Base-by-base conservation (phyloP, 53 echinoderm and acorn worm species). In the Actinopyga echinites region DNA sequence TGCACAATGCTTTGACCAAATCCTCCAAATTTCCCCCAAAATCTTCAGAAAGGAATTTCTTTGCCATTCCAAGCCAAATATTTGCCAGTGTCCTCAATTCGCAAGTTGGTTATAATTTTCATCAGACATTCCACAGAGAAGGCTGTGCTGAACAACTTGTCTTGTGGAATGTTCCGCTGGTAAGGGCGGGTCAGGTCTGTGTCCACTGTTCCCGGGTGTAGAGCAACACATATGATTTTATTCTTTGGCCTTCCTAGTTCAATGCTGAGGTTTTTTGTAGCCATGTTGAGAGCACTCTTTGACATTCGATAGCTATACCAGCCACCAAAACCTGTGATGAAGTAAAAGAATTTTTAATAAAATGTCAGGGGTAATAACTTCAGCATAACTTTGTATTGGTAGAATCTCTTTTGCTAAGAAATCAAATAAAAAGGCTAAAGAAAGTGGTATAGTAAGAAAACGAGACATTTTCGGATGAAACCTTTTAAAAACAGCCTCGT, bases 221-320 rank as follows among this genome's bases (percentile, higher is more conserved):
- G 44, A 21, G 90, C 88, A 56, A 95, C 56, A 45, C 95, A 95
- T 31, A 95, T 88, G 57, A 95, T 93, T 23, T 83, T 83, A 59
- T 59, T 40, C 74, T 67, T 85, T 9, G 74, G 43, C 29, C 89
- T 78, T 43, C 95, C 92, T 61, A 95, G 82, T 79, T 95, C 95
- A 24, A 95, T 86, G 82, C 92, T 90, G 55, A 95, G 86, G 64
- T 92, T 95, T 73, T 90, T 95, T 29, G 92, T 95, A n/a, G 95
- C 92, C 92, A 92, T 95, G 89, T 95, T 95, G 56, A 95, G 92
- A 60, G 95, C 95, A 17, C 88, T 88, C 79, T 95, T 95, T 23
- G 95, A 95, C 95, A 95, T 92, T 35, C 95, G 90, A 64, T 95
- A 95, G 86, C 92, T 92, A 89, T 95, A 95, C 95, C 95, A 95